Percentiles rank a stretch among this genome's conserved stretches.
phyloP scores from a whole-genome alignment of 2,113 vertebrate genomes.

The Collichthys lucidus region DNA sequence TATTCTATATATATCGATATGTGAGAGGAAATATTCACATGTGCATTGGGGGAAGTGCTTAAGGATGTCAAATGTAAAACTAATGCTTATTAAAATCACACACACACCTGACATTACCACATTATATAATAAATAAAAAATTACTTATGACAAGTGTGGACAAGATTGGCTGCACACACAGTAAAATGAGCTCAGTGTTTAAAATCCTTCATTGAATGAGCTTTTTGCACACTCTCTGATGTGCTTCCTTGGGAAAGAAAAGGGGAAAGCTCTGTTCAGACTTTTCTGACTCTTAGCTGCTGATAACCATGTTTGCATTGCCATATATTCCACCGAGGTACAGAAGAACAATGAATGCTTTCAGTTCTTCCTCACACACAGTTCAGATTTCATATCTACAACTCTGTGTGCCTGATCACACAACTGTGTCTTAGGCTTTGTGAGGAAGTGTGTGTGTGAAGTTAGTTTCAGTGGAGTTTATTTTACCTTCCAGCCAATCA shows the following conservation, averaged over 20 bases:
- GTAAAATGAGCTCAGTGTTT: slow-evolving; percentile 15
- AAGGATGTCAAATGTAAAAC: not conserved
- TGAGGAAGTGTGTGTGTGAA: slow-evolving; percentile 9
- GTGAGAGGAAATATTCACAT: not conserved
- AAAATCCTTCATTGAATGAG: not conserved
- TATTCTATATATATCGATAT: not conserved
- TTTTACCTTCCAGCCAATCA: slow-evolving; percentile 1
- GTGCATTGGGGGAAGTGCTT: not conserved
- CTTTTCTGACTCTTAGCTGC: slow-evolving; percentile 12
- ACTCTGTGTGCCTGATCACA: slow-evolving; percentile 1
- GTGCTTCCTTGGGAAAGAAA: slow-evolving; percentile 12
- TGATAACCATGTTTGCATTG: slow-evolving; percentile 21
- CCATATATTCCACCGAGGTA: slow-evolving; percentile 16
- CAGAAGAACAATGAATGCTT: slow-evolving; percentile 20
- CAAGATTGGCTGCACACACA: not conserved
- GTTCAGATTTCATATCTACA: slow-evolving; percentile 17
- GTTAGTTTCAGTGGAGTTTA: slow-evolving; percentile 18
- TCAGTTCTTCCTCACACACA: slow-evolving; percentile 13
- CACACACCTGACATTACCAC: not conserved
- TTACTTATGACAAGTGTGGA: not conserved
- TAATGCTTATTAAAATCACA: not conserved
- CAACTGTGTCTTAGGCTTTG: not conserved
- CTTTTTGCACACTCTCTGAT: slow-evolving; percentile 19
- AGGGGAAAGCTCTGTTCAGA: slow-evolving; percentile 7
- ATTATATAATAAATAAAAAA: no score